These are phyloP conservation scores for Rhinoraja longicauda DNA, from an alignment of 2,797 vertebrate genomes.

Conservation along the genomic window DNA sequence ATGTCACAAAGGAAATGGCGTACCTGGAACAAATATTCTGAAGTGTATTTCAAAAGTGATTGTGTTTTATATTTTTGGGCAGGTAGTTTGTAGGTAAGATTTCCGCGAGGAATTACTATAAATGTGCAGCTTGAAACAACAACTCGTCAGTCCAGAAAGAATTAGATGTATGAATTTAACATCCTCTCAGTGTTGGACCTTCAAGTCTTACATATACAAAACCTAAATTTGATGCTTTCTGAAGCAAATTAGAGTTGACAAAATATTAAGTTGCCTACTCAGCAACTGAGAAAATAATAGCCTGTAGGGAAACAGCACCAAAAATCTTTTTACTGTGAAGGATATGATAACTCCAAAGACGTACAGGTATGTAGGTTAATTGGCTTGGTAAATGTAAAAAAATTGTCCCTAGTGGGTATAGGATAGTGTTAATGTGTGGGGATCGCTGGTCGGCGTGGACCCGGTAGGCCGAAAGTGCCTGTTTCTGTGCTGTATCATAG, in stretches of 20 bases:
- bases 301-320: not conserved
- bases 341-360: too few relatives aligned
- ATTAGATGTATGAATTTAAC: not conserved
- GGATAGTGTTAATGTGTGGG: too few relatives aligned
- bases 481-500: too few relatives aligned
- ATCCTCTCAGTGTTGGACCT: not conserved
- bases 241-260: not conserved
- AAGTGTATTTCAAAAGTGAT: not conserved
- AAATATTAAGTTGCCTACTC: not conserved
- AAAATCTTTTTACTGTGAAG: not conserved
- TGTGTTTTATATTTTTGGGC: not conserved
- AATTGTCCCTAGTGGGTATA: too few relatives aligned
- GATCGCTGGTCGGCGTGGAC: too few relatives aligned
- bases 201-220: not conserved
- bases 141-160: too few relatives aligned
- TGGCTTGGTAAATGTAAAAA: too few relatives aligned
- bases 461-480: too few relatives aligned
- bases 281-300: not conserved
- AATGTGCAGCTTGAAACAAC: not conserved
- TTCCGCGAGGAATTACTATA: not conserved
- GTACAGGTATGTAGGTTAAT: too few relatives aligned
- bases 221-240: not conserved
- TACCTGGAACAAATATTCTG: not conserved
- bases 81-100: not conserved
- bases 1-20: not conserved